Evolutionary conservation across 1,140 invertebrate species (phyloP).

Genomic region (Eupristina koningsbergeri): DNA sequence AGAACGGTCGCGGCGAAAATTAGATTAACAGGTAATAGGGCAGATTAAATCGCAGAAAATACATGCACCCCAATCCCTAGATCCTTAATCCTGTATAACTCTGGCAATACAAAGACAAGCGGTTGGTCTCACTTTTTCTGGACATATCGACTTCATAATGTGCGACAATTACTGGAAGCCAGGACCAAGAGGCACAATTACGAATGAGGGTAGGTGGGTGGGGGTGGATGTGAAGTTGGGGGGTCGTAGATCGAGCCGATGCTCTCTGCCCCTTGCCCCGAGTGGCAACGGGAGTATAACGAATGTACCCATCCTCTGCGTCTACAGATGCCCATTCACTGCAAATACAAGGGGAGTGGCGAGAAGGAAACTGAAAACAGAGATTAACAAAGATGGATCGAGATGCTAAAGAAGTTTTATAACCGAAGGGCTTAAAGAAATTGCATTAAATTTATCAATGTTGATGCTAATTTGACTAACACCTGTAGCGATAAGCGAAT

Average conservation of each 20-base stretch:
- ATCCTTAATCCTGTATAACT: constrained; percentile 45
- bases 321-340: constrained; percentile 4
- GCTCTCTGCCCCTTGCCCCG: too few species aligned
- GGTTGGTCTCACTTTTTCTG: background rate
- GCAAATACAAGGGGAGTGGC: constrained; percentile 20
- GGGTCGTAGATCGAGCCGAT: background rate
- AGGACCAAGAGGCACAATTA: constrained; percentile 30
- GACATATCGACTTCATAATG: constrained; percentile 33
- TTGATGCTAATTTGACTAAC: background rate
- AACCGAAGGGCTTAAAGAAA: constrained; percentile 5
- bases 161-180: constrained; percentile 41
- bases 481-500: background rate
- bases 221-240: too few species aligned
- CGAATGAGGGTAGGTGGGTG: background rate
- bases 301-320: background rate
- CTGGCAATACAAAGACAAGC: background rate
- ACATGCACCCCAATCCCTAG: constrained; percentile 48
- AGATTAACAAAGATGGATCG: constrained; percentile 21
- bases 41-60: background rate
- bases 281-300: constrained; percentile 23
- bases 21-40: background rate
- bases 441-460: constrained; percentile 4
- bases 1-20: background rate
- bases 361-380: background rate
- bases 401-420: background rate